Percentiles rank a stretch among this genome's conserved stretches.
These are phyloP conservation scores for Glomeris maerens DNA, from an alignment of 1,140 invertebrate species.

Conservation along the genomic window DNA sequence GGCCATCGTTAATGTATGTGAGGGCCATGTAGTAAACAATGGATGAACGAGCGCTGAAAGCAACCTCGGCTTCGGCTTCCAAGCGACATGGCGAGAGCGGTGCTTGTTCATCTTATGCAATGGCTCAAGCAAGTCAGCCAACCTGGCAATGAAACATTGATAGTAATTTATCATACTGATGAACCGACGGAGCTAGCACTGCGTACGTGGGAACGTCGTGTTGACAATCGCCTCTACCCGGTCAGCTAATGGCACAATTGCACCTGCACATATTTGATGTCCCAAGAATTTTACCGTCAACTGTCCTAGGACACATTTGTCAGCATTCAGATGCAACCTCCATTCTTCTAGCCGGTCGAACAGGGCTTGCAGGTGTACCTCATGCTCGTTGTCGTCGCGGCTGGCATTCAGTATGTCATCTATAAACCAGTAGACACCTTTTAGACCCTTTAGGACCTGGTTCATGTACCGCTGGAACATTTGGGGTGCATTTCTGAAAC, in stretches of 20 bases:
- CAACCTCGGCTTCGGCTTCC: neutral
- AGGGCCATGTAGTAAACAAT: neutral
- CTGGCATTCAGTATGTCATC: conserved; percentile 15
- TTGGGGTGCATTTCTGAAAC: conserved; percentile 24
- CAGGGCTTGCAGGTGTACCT: conserved; percentile 6
- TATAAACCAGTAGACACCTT: conserved; percentile 10
- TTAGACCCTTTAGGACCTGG: conserved; percentile 9
- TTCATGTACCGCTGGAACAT: conserved; percentile 17
- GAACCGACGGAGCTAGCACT: neutral
- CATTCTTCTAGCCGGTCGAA: conserved; percentile 13
- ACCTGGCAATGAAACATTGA: conserved; percentile 1
- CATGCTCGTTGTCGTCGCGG: conserved; percentile 5
- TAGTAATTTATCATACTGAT: conserved; percentile 7
- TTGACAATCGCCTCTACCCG: neutral
- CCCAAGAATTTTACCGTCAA: conserved; percentile 9
- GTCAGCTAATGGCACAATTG: neutral
- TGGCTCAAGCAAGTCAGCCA: neutral
- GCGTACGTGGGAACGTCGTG: neutral
- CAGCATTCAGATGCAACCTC: conserved; percentile 9
- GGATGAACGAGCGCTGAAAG: neutral
- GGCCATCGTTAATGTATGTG: neutral
- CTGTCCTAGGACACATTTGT: conserved; percentile 8
- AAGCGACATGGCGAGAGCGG: neutral
- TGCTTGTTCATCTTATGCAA: too few relatives aligned
- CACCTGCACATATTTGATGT: neutral